Conservation (phyloP, 2,797 vertebrate species). For the Cirrhinus mrigala region DNA sequence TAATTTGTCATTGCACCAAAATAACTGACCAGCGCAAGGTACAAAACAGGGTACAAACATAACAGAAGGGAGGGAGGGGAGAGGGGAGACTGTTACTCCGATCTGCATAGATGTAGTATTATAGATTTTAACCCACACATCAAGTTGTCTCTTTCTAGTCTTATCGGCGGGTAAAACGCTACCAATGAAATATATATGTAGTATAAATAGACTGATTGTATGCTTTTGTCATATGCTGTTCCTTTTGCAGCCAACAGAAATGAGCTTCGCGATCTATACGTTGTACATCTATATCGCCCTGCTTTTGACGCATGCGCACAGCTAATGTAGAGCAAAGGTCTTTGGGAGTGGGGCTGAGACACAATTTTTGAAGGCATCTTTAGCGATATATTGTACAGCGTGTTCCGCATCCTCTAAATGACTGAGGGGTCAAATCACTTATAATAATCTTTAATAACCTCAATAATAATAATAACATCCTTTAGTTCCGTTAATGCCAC, state of each 20-base stretch:
- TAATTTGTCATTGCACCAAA: slow-evolving; percentile 40
- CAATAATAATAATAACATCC: too few species aligned
- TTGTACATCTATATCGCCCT: neutral
- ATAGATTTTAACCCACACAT: neutral
- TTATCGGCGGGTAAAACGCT: neutral
- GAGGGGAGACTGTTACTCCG: neutral
- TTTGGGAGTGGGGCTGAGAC: neutral
- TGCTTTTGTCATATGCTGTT: neutral
- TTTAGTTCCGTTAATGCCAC: neutral
- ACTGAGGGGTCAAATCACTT: neutral
- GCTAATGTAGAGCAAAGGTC: slow-evolving; percentile 60
- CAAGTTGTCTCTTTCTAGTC: neutral
- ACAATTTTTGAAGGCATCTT: slow-evolving; percentile 1
- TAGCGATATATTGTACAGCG: neutral
- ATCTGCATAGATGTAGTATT: neutral
- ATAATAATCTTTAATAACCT: too few species aligned
- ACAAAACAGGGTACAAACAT: slow-evolving; percentile 33
- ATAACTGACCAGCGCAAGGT: slow-evolving; percentile 22
- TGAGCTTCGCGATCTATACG: neutral
- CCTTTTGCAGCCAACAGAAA: too few species aligned
- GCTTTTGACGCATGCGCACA: slow-evolving; percentile 56
- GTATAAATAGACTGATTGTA: rapidly evolving
- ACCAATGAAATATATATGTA: too few species aligned
- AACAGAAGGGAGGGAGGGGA: slow-evolving; percentile 32
- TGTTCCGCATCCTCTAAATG: slow-evolving; percentile 13